These are phyloP conservation scores for Mus spretus DNA, from an alignment of 2,797 vertebrate species.

Conservation along the genomic window DNA sequence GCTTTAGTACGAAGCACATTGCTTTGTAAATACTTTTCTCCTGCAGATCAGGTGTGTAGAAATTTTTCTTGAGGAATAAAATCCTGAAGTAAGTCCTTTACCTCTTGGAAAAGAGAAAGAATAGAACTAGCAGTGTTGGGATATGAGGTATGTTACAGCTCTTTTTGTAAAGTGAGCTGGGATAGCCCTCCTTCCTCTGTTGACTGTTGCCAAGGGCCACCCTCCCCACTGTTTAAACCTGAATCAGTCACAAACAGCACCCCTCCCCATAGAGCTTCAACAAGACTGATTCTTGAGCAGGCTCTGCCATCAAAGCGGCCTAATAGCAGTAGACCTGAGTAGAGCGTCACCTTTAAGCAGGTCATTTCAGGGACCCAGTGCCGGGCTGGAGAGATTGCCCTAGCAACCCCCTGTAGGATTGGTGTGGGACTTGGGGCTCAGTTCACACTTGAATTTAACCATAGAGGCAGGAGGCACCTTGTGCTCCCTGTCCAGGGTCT, in stretches of 20 bases:
- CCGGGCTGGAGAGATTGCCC: background rate
- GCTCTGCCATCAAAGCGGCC: background rate
- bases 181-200: background rate
- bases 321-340: background rate
- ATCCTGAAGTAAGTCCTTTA: background rate
- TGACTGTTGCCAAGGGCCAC: background rate
- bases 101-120: background rate
- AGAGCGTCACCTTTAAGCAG: background rate
- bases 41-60: background rate
- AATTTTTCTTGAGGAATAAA: constrained; percentile 23
- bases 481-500: background rate
- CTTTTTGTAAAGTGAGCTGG: background rate
- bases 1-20: background rate
- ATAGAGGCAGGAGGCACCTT: background rate
- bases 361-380: background rate
- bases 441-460: constrained; percentile 4
- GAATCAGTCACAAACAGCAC: background rate
- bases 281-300: background rate
- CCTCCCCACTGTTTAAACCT: background rate
- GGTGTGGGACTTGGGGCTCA: background rate
- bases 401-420: background rate
- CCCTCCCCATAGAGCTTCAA: background rate
- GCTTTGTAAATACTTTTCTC: background rate
- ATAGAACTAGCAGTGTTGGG: background rate
- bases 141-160: background rate